Percentiles rank a stretch among this genome's conserved stretches.
Conservation (phyloP, 2,888 invertebrate genomes). For the Mesochorus sp. region DNA sequence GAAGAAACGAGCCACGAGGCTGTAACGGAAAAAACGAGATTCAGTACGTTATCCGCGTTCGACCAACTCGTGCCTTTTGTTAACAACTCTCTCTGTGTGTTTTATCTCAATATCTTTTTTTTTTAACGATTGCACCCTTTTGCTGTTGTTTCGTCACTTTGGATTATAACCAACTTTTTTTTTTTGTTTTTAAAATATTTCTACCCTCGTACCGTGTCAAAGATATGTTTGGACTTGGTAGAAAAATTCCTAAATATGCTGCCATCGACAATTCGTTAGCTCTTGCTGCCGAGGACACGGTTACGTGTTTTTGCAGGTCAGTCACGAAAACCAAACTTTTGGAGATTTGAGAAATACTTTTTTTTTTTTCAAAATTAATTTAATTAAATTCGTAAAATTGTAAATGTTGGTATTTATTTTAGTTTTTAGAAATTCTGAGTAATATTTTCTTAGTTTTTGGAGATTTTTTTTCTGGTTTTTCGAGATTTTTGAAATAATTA, state of each 20-base stretch:
- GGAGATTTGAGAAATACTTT: not conserved
- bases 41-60: slow-evolving; percentile 54
- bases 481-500: too few species aligned
- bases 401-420: too few species aligned
- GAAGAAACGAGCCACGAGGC: slow-evolving; percentile 10
- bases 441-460: too few species aligned
- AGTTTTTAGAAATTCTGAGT: too few species aligned
- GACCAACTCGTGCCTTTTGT: slow-evolving; percentile 10
- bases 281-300: slow-evolving; percentile 88
- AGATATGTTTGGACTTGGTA: slow-evolving; percentile 67
- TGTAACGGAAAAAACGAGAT: slow-evolving; percentile 45
- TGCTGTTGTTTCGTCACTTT: not conserved
- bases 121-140: not conserved
- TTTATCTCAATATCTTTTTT: not conserved
- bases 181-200: not conserved
- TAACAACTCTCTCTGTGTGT: not conserved
- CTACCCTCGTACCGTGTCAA: not conserved
- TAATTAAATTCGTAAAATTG: too few species aligned
- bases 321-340: slow-evolving; percentile 48
- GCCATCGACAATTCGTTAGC: slow-evolving; percentile 84
- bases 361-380: not conserved
- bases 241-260: slow-evolving; percentile 79
- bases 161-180: not conserved
- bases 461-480: too few species aligned
- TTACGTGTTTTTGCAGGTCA: slow-evolving; percentile 92